Conservation (phyloP, 2,797 vertebrate genomes). For the Syngnathus acus region DNA sequence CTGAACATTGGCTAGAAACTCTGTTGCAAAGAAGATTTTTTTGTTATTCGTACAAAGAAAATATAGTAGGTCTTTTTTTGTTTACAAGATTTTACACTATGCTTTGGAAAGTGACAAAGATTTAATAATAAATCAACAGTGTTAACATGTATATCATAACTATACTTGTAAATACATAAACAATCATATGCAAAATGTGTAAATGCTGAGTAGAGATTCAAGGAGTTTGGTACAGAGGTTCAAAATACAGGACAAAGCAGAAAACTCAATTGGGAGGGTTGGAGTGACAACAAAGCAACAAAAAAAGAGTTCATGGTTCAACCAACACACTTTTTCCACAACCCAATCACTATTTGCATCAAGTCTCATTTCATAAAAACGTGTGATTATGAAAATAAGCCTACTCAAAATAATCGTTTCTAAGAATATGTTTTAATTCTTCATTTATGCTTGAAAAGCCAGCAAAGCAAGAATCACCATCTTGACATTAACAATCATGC, state of each 20-base stretch:
- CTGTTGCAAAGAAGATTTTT: background rate
- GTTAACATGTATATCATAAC: conserved; percentile 52
- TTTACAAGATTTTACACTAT: conserved; percentile 24
- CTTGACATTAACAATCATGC: background rate
- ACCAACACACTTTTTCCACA: background rate
- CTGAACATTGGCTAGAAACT: background rate
- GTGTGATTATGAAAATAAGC: background rate
- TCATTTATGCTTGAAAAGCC: background rate
- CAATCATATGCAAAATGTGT: conserved; percentile 42
- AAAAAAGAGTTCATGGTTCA: background rate
- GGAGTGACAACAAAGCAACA: background rate
- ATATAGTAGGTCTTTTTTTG: background rate
- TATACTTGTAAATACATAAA: conserved; percentile 36
- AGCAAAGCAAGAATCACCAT: background rate
- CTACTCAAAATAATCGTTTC: background rate
- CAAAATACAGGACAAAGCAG: conserved; percentile 1
- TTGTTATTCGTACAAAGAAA: background rate
- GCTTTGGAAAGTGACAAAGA: conserved; percentile 41
- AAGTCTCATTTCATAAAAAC: background rate
- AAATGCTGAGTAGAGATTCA: conserved; percentile 40
- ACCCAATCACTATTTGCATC: background rate
- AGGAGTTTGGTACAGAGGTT: background rate
- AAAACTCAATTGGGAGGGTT: background rate
- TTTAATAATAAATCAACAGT: conserved; percentile 59
- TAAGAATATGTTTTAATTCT: background rate